A percentile compares a stretch with the other conserved stretches of the same genome.
These are phyloP conservation scores for Atethmia centrago DNA, from an alignment of 2,888 invertebrate species.

Conservation along the genomic window DNA sequence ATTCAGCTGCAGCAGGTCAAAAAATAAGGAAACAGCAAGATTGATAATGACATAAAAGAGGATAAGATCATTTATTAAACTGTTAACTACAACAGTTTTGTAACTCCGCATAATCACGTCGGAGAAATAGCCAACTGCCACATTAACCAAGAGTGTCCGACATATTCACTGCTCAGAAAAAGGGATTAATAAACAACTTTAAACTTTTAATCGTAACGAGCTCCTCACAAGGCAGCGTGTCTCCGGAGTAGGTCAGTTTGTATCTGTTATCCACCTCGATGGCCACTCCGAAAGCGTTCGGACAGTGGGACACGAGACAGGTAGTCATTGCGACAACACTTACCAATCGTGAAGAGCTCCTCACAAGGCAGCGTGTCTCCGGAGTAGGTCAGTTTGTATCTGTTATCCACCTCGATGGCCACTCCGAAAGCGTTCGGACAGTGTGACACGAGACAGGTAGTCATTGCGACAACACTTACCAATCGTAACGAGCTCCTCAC, in stretches of 20 bases:
- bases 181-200: no score
- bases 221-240: constrained; percentile 96
- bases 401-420: constrained; percentile 80
- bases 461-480: no score
- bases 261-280: constrained; percentile 83
- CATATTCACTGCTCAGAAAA: no score
- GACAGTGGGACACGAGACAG: constrained; percentile 95
- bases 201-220: constrained; percentile 91
- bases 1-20: neutral
- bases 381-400: no score
- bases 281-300: constrained; percentile 95
- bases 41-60: no score
- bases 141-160: no score
- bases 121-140: neutral
- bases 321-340: constrained; percentile 85
- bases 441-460: constrained; percentile 86
- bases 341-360: no score
- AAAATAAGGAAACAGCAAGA: neutral
- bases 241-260: constrained; percentile 98
- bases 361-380: no score
- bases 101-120: neutral
- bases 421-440: constrained; percentile 96
- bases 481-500: constrained; percentile 91
- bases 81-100: neutral
- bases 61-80: neutral